Evolutionary conservation across 2,888 invertebrate genomes (phyloP).

Genomic region (Spodoptera picta): DNA sequence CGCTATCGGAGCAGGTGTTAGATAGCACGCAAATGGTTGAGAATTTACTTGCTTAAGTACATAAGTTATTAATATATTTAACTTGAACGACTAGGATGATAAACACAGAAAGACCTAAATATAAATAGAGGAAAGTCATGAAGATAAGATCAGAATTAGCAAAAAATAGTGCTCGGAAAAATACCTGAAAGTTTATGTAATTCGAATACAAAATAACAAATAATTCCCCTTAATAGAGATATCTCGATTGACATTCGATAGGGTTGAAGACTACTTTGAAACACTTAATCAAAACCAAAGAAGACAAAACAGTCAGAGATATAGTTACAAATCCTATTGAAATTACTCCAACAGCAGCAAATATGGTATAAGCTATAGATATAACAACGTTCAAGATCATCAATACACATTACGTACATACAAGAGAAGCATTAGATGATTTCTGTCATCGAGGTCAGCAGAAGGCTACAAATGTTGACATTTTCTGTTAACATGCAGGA

Average conservation of each 20-base stretch:
- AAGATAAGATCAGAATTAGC: too few relatives aligned
- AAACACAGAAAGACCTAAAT: too few relatives aligned
- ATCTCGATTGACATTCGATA: too few relatives aligned
- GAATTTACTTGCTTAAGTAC: background rate
- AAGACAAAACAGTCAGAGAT: too few relatives aligned
- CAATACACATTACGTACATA: background rate
- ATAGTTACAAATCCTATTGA: slow-evolving; percentile 37
- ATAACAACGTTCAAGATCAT: slow-evolving; percentile 43
- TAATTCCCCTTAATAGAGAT: too few relatives aligned
- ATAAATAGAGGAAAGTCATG: too few relatives aligned
- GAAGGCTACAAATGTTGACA: slow-evolving; percentile 50
- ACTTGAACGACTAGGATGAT: background rate
- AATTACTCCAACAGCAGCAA: slow-evolving; percentile 15
- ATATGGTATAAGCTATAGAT: slow-evolving; percentile 24
- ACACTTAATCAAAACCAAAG: too few relatives aligned
- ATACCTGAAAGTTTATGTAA: too few relatives aligned
- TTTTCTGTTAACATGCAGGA: slow-evolving; percentile 23
- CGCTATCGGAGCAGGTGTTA: slow-evolving; percentile 8
- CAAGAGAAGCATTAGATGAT: slow-evolving; percentile 18
- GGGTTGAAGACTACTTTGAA: too few relatives aligned
- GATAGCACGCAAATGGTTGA: slow-evolving; percentile 13
- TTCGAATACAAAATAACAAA: too few relatives aligned
- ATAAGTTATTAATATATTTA: background rate
- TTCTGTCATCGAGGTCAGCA: slow-evolving; percentile 43
- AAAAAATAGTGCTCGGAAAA: too few relatives aligned